Percentiles rank a stretch among this genome's conserved stretches.
phyloP scores from a whole-genome alignment of 2,113 vertebrate genomes.

The Genyomyrus donnyi region DNA sequence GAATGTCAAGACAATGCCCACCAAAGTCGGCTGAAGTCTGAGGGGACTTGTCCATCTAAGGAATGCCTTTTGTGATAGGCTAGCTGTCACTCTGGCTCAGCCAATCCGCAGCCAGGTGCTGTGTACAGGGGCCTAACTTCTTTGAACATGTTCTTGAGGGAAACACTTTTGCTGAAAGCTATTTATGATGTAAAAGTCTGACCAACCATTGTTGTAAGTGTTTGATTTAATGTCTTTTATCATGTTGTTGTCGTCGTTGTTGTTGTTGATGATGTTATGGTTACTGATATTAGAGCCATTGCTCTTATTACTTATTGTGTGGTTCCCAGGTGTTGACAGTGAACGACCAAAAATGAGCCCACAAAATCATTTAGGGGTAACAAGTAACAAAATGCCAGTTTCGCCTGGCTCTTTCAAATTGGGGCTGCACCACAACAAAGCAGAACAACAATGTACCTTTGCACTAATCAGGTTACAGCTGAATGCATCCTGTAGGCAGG shows the following conservation, averaged over 20 bases:
- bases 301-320: conserved; percentile 3
- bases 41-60: not conserved
- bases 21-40: not conserved
- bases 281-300: not conserved
- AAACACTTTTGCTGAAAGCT: conserved; percentile 2
- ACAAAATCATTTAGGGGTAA: not conserved
- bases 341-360: conserved; percentile 3
- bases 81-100: not conserved
- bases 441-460: not conserved
- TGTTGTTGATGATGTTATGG: not conserved
- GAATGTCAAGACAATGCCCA: not conserved
- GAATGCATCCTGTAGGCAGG: not conserved
- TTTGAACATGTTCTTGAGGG: not conserved
- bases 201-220: not conserved
- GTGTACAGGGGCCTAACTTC: not conserved
- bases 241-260: not conserved
- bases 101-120: not conserved
- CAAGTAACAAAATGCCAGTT: not conserved
- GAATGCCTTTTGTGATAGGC: not conserved
- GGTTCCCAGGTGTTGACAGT: not conserved
- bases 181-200: conserved; percentile 4
- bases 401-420: not conserved
- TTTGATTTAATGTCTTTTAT: conserved; percentile 5
- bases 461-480: not conserved
- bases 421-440: not conserved